Base-by-base conservation (phyloP, 2,888 invertebrate genomes). In the Agrilus biguttatus region DNA sequence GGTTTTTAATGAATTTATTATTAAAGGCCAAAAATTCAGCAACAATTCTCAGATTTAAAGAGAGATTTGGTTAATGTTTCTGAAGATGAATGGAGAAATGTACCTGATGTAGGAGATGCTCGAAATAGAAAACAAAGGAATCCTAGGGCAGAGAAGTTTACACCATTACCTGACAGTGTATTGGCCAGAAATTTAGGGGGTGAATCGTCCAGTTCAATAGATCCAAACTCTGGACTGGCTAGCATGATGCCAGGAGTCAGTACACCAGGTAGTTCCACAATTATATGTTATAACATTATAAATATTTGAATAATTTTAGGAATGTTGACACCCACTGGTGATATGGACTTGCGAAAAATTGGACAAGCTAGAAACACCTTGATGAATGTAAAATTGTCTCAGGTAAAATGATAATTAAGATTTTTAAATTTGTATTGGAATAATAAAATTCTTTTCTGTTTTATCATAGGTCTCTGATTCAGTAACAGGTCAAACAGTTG, bases 71-170 rank as follows among this genome's bases (percentile, higher is more conserved):
- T 83, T 40, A 72, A 75, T 42, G 85, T 98, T 0, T 80, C 83
- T 0, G 87, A 88, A 55, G 91, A 91, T 46, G 95, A 98, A 60
- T 99, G 98, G 98, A 81, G 87, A 41, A 88, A 84, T 39, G 84
- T 99, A 49, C 98, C 98, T 0, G 98, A 99, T 69, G 98, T 99
- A 0, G 98, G 98, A n/a, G 98, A 99, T 66, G 91, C 92, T 8
- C 76, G 98, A 51, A 99, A 96, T 66, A 80, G 93, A 43, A 93
- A 93, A 59, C 93, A 96, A 59, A 73, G 98, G 35, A 96, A 96
- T 68, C 90, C 96, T 0, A 72, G 95, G 40, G 81, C 88, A 0
- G 98, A 99, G 62, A 93, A 91, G 69, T 96, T 93, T 59, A 98
- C 98, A 0, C 97, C 98, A 0, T 66, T 98, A 39, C 97, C 98